These are phyloP conservation scores for Struthio camelus DNA, from an alignment of 2,113 vertebrate genomes.

Conservation along the genomic window DNA sequence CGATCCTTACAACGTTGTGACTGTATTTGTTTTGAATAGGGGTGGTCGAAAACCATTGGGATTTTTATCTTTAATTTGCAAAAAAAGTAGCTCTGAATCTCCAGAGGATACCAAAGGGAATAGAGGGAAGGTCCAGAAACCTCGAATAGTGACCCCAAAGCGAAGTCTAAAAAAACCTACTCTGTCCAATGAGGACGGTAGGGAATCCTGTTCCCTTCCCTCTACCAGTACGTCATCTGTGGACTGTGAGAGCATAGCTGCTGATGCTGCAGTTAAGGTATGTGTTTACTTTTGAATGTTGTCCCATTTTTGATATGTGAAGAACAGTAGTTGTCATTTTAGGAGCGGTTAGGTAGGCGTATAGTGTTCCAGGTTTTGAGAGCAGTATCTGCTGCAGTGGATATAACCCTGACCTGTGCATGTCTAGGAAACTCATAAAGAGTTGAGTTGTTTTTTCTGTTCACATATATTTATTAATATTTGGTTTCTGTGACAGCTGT, in stretches of 20 bases:
- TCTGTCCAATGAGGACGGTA: background rate
- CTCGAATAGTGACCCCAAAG: constrained; percentile 54
- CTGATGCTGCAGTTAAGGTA: constrained; percentile 56
- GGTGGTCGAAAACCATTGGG: constrained; percentile 79
- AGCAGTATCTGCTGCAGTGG: accelerated
- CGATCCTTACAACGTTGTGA: background rate
- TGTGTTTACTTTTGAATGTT: background rate
- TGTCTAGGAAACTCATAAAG: background rate
- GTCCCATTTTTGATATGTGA: background rate
- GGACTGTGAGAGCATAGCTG: background rate
- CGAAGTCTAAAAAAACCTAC: constrained; percentile 53
- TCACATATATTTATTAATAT: too few species aligned
- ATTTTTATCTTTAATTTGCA: constrained; percentile 82
- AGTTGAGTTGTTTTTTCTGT: background rate
- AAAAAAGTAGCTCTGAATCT: constrained; percentile 66
- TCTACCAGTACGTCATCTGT: constrained; percentile 15
- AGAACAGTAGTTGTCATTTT: background rate
- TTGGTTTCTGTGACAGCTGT: background rate
- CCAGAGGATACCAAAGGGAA: constrained; percentile 43
- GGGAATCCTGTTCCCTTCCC: constrained; percentile 19
- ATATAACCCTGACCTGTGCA: background rate
- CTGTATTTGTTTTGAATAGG: constrained; percentile 51
- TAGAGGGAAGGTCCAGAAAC: constrained; percentile 65
- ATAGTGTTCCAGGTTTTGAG: background rate
- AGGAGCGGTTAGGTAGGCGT: background rate